Evolutionary conservation across 2,797 vertebrate species (phyloP).

Genomic region (Chromis chromis): DNA sequence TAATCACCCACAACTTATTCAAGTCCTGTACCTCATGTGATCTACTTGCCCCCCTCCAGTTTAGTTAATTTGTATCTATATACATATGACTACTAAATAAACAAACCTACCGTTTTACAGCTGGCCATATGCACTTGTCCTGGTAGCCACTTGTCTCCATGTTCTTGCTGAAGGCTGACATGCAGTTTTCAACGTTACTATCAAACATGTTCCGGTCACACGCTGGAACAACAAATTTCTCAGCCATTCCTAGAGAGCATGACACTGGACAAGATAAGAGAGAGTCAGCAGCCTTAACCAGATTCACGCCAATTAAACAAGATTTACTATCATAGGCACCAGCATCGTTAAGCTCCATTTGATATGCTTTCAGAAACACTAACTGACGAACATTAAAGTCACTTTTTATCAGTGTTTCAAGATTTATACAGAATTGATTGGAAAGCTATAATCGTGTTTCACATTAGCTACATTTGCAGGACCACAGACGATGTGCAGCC

Average conservation of each 20-base stretch:
- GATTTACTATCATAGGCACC: background rate
- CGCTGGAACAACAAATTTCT: background rate
- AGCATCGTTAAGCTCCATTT: background rate
- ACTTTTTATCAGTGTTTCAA: background rate
- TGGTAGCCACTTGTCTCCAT: constrained; percentile 71
- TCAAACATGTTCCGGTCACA: constrained; percentile 74
- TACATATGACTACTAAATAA: background rate
- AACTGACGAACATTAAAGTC: background rate
- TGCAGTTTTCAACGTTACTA: constrained; percentile 60
- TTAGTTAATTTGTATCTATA: background rate
- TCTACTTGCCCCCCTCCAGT: background rate
- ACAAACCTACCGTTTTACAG: constrained; percentile 62
- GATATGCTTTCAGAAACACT: background rate
- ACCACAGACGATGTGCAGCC: background rate
- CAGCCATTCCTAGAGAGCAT: constrained; percentile 55
- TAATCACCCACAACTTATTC: background rate
- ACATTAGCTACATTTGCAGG: background rate
- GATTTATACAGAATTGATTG: background rate
- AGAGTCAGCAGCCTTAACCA: background rate
- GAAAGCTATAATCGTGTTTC: background rate
- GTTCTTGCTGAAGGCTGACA: constrained; percentile 68
- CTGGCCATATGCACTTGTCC: constrained; percentile 77
- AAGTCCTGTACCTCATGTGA: background rate
- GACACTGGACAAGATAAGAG: background rate
- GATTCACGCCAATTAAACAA: background rate